Percentiles rank a stretch among this genome's conserved stretches.
Evolutionary conservation across 2,113 vertebrate genomes (phyloP).

Genomic region (Colius striatus): DNA sequence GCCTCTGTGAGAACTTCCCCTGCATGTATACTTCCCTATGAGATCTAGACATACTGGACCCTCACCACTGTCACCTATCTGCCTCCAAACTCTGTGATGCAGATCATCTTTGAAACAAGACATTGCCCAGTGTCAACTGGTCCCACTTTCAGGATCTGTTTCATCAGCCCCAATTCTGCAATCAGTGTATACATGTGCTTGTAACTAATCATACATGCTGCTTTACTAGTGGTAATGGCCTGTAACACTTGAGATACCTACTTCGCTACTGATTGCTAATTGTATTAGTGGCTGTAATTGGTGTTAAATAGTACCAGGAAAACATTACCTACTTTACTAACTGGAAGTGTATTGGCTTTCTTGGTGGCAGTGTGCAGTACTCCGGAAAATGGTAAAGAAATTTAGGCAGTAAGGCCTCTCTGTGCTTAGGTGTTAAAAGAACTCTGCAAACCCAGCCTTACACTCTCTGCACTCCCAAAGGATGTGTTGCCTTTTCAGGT

Average conservation of each 20-base stretch:
- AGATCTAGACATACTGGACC: too few species aligned
- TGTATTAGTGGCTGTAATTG: not conserved
- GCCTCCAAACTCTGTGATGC: fast-evolving
- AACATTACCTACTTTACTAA: not conserved
- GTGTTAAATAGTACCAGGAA: too few species aligned
- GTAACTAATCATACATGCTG: not conserved
- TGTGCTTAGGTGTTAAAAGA: not conserved
- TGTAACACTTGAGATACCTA: not conserved
- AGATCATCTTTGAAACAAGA: not conserved
- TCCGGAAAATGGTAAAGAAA: not conserved
- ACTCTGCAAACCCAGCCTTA: not conserved
- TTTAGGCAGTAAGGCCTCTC: not conserved
- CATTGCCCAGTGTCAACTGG: fast-evolving
- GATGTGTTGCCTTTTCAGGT: not conserved
- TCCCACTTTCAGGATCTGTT: not conserved
- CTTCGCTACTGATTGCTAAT: not conserved
- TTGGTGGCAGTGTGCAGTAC: not conserved
- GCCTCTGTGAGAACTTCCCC: not conserved
- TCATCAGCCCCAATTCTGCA: not conserved
- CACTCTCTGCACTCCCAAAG: fast-evolving
- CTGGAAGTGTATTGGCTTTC: not conserved
- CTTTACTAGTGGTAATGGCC: not conserved
- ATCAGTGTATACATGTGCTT: not conserved
- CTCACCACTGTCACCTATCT: not conserved
- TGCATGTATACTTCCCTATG: not conserved